Evolutionary conservation across 2,113 vertebrate species (phyloP), one percentile per base, ranked within the genome.

Genomic region (Struthio camelus): DNA sequence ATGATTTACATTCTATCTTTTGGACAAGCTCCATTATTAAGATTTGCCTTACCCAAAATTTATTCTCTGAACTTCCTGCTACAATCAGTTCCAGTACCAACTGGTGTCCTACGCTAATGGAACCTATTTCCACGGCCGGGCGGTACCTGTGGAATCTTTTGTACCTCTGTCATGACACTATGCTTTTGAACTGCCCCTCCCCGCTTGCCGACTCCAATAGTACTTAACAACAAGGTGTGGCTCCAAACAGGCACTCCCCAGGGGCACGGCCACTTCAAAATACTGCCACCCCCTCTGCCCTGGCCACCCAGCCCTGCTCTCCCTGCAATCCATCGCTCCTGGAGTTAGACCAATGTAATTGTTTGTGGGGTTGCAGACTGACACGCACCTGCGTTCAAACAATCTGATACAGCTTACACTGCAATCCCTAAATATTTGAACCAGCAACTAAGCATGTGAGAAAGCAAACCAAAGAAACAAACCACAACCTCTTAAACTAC

Each of bases 171-270:
- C 56, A 64, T 56, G 12, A 95, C 38, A 87, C 75, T 70, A 0
- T 25, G 85, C 58, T 93, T 77, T 89, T 83, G 16, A 7, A 58
- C 62, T 7, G 40, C 51, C 75, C 59, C 67, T 87, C 87, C 93
- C 67, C 90, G 72, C 50, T 76, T 94, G 50, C 14, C 94, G 82
- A 90, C 91, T 93, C 73, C 22, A 65, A 69, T 40, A 73, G 53
- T 11, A 65, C 67, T 88, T 94, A 95, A 94, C 87, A 92, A 70
- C 95, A 93, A 95, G 96, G 96, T 83, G 94, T 96, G 94, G 96
- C 62, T 93, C 58, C 75, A 65, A 93, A 70, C 34, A 59, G 54
- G 71, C 66, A 92, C 73, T 93, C 69, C 69, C 75, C n/a, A 73
- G 69, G 42, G 16, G 87, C 82, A 85, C 34, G 80, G 53, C 40